Conservation (phyloP, 2,797 vertebrate genomes). For the Tapera naevia region DNA sequence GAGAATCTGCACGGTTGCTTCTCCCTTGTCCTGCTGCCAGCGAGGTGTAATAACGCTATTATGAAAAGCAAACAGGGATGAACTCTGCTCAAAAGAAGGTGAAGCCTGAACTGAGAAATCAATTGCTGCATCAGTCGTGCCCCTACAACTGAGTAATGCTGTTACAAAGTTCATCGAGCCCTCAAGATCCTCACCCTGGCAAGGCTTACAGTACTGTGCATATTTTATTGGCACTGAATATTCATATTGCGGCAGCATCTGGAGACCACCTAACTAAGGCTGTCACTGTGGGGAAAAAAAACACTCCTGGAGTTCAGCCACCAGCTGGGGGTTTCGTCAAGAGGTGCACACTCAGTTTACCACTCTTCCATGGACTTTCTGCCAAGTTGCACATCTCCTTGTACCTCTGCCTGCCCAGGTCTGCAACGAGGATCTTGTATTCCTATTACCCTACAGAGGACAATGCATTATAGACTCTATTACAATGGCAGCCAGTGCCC, state of each 20-base stretch:
- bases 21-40: slow-evolving; percentile 49
- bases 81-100: slow-evolving; percentile 41
- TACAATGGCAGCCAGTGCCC: neutral
- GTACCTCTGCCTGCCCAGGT: neutral
- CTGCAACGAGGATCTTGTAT: neutral
- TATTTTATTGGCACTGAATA: slow-evolving; percentile 1
- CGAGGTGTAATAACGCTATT: slow-evolving; percentile 40
- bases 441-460: accelerated
- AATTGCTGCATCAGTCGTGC: slow-evolving; percentile 44
- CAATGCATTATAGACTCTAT: accelerated
- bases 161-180: slow-evolving; percentile 36
- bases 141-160: slow-evolving; percentile 21
- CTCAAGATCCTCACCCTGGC: slow-evolving; percentile 3
- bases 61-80: slow-evolving; percentile 51
- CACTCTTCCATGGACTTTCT: neutral
- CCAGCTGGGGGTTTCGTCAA: neutral
- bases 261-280: neutral
- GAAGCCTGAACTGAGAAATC: slow-evolving; percentile 48
- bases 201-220: neutral
- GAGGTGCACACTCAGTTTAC: neutral
- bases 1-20: neutral
- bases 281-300: neutral
- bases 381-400: neutral
- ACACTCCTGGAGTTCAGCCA: neutral
- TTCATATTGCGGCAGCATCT: neutral